These are phyloP conservation scores for Phoenicopterus ruber DNA, from an alignment of 2,113 vertebrate species.

Conservation along the genomic window DNA sequence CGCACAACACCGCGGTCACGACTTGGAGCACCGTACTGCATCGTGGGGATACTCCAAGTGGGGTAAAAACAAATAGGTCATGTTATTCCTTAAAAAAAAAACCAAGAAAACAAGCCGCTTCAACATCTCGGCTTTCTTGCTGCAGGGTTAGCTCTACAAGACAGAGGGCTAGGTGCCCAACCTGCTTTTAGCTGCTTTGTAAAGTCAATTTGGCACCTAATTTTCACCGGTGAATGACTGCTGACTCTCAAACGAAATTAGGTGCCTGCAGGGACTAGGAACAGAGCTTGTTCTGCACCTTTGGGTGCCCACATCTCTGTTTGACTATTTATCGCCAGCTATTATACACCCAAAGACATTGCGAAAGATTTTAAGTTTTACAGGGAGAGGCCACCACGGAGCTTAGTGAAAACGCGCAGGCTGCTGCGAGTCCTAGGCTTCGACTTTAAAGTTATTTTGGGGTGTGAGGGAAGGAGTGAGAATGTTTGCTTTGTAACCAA, in stretches of 20 bases:
- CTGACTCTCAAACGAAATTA: background rate
- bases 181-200: too few species aligned
- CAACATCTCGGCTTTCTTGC: background rate
- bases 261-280: background rate
- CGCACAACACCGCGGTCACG: accelerated
- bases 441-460: background rate
- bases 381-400: background rate
- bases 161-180: background rate
- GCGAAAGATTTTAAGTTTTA: background rate
- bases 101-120: background rate
- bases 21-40: accelerated
- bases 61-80: accelerated
- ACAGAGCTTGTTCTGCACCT: background rate
- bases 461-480: background rate
- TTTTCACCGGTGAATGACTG: background rate
- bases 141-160: accelerated
- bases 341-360: background rate
- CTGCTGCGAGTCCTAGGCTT: background rate
- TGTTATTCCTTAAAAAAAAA: background rate
- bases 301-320: background rate
- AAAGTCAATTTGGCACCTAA: background rate
- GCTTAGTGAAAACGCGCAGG: background rate
- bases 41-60: accelerated
- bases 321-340: background rate
- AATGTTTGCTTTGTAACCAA: background rate